These are phyloP conservation scores for Trachelipus rathkii DNA, from an alignment of 1,140 invertebrate genomes.

Conservation along the genomic window DNA sequence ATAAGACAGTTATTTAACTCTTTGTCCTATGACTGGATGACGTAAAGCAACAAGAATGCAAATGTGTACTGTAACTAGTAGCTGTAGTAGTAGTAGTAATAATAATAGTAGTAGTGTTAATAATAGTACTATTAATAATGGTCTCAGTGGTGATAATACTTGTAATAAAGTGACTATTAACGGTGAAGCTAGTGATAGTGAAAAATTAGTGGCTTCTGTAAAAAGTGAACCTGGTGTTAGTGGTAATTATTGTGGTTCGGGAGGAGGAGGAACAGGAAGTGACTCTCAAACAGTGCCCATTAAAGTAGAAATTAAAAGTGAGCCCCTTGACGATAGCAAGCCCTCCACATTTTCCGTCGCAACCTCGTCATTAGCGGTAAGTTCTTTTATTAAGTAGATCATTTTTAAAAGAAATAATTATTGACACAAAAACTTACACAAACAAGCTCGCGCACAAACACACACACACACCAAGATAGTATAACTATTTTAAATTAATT, in stretches of 20 bases:
- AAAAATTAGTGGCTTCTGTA: conserved; percentile 33
- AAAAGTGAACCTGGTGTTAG: conserved; percentile 40
- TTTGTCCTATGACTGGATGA: no score
- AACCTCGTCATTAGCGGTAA: not conserved
- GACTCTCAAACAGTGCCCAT: not conserved
- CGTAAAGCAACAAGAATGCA: no score
- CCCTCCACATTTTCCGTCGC: not conserved
- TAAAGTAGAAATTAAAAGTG: not conserved
- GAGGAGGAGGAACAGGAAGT: no score
- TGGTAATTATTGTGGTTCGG: not conserved
- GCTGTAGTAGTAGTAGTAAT: conserved; percentile 33
- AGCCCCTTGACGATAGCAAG: not conserved
- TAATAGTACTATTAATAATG: conserved; percentile 35
- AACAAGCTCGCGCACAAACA: no score
- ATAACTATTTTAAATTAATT: no score
- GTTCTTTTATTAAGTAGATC: not conserved
- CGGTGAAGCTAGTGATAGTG: conserved; percentile 42
- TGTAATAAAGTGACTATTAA: conserved; percentile 31
- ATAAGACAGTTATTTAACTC: no score
- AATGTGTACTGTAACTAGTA: conserved; percentile 24
- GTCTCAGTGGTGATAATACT: conserved; percentile 28
- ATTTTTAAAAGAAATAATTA: no score
- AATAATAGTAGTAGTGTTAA: conserved; percentile 37
- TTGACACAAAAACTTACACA: no score
- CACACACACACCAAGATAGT: no score